Base-by-base conservation (phyloP, 2,888 invertebrate genomes). In the Lycaena phlaeas region DNA sequence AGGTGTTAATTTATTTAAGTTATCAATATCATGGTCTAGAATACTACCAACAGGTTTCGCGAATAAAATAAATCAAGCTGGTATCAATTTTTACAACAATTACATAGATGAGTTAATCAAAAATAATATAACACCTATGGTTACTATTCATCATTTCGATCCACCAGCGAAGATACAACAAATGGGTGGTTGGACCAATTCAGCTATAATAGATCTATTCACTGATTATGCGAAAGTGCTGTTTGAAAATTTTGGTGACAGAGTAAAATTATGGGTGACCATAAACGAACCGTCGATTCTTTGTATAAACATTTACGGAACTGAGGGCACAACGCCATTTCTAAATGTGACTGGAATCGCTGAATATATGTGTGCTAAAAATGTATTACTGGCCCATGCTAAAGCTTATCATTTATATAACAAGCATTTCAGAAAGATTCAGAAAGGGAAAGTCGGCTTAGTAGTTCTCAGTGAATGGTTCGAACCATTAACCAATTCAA, bases 251-350 rank as follows among this genome's bases (percentile, higher is more conserved):
- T 89, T 78, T 48, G 90, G 86, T 0, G 86, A 87, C 52, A 81
- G 88, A 15, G 87, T 91, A 2, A 86, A 84, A 59, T 64, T 77
- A 29, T 92, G 92, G 91, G 81, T 90, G 0, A 92, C 92, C 0
- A 82, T 92, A 41, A 92, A 92, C 59, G 92, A 92, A 53, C 91
- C 92, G 0, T 59, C 62, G 18, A 45, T 68, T 2, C 49, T 76
- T 4, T 84, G 85, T 45, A 63, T 68, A 6, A 36, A 42, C 0
- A 66, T 68, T 0, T 87, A 85, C 46, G 75, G 71, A 11, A 59
- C 64, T 0, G 73, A 67, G 2, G n/a, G n/a, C n/a, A n/a, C 55
- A 57, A n/a, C 86, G 0, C 58, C 77, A 54, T 52, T 43, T 0
- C 1, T 55, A 0, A 2, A 30, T 0, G 7, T 12, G 11, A 22